Evolutionary conservation across 1,140 invertebrate species (phyloP).

Genomic region (Cyphomyrmex costatus): DNA sequence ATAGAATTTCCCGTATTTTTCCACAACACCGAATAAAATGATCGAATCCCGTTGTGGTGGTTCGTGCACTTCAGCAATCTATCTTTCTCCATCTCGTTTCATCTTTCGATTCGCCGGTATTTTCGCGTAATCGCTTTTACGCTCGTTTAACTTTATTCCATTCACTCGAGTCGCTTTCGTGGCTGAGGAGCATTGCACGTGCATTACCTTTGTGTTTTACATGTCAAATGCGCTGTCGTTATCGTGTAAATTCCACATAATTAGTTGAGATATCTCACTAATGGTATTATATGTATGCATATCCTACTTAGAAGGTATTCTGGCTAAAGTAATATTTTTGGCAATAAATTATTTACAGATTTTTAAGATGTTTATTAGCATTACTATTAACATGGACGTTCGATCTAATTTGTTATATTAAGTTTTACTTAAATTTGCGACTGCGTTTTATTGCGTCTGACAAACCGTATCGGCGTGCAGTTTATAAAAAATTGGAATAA

Average conservation of each 20-base stretch:
- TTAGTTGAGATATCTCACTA: constrained; percentile 28
- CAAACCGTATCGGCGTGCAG: too few relatives aligned
- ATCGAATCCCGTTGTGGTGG: constrained; percentile 25
- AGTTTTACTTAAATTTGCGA: too few relatives aligned
- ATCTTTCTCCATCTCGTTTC: constrained; percentile 16
- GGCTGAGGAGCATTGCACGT: constrained; percentile 3
- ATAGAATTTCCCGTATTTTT: constrained; percentile 33
- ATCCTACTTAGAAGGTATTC: neutral
- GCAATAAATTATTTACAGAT: too few relatives aligned
- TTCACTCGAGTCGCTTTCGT: constrained; percentile 2
- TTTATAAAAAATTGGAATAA: too few relatives aligned
- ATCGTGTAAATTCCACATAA: constrained; percentile 55
- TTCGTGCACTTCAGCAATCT: neutral
- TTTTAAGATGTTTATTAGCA: too few relatives aligned
- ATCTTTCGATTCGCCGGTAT: constrained; percentile 27
- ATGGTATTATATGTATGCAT: neutral
- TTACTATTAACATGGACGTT: too few relatives aligned
- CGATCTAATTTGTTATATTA: too few relatives aligned
- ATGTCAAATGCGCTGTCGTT: constrained; percentile 16
- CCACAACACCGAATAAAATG: constrained; percentile 29
- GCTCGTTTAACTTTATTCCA: constrained; percentile 50
- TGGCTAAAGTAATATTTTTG: neutral
- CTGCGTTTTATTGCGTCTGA: too few relatives aligned
- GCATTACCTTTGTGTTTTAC: neutral
- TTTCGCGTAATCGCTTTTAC: constrained; percentile 53